Conservation (phyloP, 2,888 invertebrate species). For the Desoria tigrina region DNA sequence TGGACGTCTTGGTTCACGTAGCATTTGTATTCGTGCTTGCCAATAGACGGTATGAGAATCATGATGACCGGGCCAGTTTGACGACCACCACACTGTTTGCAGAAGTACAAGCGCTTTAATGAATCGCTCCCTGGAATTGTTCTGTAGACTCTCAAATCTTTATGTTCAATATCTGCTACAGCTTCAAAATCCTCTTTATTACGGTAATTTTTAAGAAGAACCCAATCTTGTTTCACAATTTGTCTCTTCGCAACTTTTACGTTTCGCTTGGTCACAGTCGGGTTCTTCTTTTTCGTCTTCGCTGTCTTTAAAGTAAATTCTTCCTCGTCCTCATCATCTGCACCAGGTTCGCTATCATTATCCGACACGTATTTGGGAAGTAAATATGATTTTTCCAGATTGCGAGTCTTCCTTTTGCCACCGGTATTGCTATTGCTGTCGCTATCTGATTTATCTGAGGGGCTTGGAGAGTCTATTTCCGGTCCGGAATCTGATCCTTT, state of each 20-base stretch:
- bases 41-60: background rate
- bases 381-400: background rate
- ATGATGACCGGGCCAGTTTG: too few species aligned
- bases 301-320: background rate
- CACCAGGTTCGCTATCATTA: background rate
- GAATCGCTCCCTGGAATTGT: background rate
- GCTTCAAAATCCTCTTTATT: background rate
- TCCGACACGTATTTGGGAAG: background rate
- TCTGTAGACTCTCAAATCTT: constrained; percentile 1
- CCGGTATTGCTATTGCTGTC: too few species aligned
- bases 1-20: constrained; percentile 3
- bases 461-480: too few species aligned
- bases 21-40: background rate
- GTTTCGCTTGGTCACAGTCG: background rate
- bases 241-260: constrained; percentile 3
- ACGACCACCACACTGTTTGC: constrained; percentile 10
- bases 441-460: too few species aligned
- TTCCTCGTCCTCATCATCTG: constrained; percentile 5
- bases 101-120: constrained; percentile 1
- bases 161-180: background rate
- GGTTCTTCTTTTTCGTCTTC: background rate
- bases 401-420: background rate
- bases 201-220: background rate
- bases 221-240: background rate
- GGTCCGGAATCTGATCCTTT: too few species aligned